Evolutionary conservation across 2,797 vertebrate species (phyloP).

Genomic region (Crax fasciolata): DNA sequence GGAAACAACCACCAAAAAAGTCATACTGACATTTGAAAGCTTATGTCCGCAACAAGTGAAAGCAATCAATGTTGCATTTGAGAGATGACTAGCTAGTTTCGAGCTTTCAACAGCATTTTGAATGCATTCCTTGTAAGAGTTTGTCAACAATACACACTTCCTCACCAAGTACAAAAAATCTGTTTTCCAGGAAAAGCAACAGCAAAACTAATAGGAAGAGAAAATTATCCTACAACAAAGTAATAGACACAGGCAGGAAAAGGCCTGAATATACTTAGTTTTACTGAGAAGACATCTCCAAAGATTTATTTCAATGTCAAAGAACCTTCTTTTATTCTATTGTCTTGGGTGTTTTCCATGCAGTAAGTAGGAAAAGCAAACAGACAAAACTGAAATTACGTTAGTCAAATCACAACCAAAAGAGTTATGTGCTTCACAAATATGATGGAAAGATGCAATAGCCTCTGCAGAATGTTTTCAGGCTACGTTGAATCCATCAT

Average conservation of each 20-base stretch:
- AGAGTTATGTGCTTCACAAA: neutral
- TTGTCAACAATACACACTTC: neutral
- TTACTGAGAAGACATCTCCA: neutral
- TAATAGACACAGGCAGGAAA: neutral
- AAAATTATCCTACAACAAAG: neutral
- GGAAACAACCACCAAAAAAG: neutral
- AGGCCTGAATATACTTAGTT: neutral
- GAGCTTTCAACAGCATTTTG: neutral
- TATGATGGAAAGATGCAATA: neutral
- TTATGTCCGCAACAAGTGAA: neutral
- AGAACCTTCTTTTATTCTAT: neutral
- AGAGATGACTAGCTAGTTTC: neutral
- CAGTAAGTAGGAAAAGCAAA: neutral
- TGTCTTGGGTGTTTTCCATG: neutral
- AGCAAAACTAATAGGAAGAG: neutral
- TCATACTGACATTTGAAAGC: neutral
- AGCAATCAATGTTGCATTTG: neutral
- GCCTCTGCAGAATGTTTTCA: neutral
- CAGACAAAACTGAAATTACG: neutral
- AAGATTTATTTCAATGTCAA: neutral
- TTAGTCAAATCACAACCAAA: neutral
- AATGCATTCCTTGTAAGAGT: neutral
- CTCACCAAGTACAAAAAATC: neutral
- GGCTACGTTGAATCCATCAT: neutral
- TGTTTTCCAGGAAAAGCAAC: conserved; percentile 13